Evolutionary conservation across 1,140 invertebrate species (phyloP).

Genomic region (Sinella curviseta): DNA sequence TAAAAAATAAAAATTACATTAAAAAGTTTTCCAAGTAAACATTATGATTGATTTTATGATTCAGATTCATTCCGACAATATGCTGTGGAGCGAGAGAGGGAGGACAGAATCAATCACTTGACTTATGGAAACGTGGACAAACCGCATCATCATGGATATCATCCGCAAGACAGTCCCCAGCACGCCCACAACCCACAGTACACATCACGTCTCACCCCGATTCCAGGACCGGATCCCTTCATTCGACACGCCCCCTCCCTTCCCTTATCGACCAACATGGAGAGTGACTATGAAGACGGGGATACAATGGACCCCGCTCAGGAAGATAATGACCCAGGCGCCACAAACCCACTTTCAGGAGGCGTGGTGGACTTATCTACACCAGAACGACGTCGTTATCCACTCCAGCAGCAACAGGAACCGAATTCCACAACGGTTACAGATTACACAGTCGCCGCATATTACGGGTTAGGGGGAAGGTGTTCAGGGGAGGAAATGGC

Average conservation of each 20-base stretch:
- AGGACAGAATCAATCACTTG: not conserved
- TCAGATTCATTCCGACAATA: constrained; percentile 4
- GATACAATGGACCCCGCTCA: not conserved
- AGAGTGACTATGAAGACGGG: not conserved
- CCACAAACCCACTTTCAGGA: not conserved
- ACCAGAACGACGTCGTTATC: not conserved
- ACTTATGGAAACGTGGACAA: not conserved
- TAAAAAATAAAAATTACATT: not conserved
- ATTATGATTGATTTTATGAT: not conserved
- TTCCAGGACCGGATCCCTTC: not conserved
- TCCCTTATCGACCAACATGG: not conserved
- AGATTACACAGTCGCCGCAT: not conserved
- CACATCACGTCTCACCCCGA: not conserved
- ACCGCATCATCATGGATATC: not conserved
- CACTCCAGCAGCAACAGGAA: not conserved
- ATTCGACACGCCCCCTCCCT: not conserved
- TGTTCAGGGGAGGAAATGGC: not conserved
- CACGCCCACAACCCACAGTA: not conserved
- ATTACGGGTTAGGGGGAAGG: not conserved
- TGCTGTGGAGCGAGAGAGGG: not conserved
- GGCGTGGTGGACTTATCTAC: not conserved
- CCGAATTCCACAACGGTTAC: not conserved
- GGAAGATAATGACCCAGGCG: not conserved
- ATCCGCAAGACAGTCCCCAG: not conserved
- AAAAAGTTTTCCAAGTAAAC: not conserved